A percentile compares a stretch with the other conserved stretches of the same genome.
phyloP scores from a whole-genome alignment of 2,888 invertebrate species.

The Campopleginae sp. region DNA sequence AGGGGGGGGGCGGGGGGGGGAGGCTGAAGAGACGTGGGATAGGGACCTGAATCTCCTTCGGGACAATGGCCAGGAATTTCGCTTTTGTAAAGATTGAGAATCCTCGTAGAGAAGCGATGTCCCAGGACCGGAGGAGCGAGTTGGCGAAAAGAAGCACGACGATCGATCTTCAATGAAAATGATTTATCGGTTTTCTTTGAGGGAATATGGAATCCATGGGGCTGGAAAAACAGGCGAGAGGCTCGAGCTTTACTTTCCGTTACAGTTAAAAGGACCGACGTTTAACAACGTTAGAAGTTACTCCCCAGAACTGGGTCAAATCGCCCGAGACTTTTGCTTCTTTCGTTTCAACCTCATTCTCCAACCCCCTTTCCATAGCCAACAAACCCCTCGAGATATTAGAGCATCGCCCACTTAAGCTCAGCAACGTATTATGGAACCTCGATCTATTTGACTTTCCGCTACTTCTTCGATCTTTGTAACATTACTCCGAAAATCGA shows the following conservation, averaged over 20 bases:
- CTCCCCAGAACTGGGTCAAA: conserved; percentile 78
- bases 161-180: conserved; percentile 67
- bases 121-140: not conserved
- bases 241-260: conserved; percentile 46
- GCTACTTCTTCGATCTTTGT: conserved; percentile 66
- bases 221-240: not conserved
- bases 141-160: not conserved
- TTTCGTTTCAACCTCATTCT: conserved; percentile 46
- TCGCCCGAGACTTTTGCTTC: conserved; percentile 70
- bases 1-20: not conserved
- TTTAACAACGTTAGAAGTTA: conserved; percentile 79
- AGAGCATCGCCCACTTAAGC: conserved; percentile 61
- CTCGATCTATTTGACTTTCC: conserved; percentile 73
- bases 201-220: conserved; percentile 39
- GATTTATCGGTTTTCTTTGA: conserved; percentile 78
- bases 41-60: conserved; percentile 44
- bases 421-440: conserved; percentile 73
- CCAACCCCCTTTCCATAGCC: conserved; percentile 7
- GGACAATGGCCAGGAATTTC: conserved; percentile 65
- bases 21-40: not conserved
- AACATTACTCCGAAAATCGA: conserved; percentile 4
- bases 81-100: conserved; percentile 41
- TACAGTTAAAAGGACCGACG: conserved; percentile 74
- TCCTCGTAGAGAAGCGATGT: conserved; percentile 6
- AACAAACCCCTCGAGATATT: conserved; percentile 55